Percentiles rank a stretch among this genome's conserved stretches.
These are phyloP conservation scores for Diachasma alloeum DNA, from an alignment of 1,140 invertebrate species.

Conservation along the genomic window DNA sequence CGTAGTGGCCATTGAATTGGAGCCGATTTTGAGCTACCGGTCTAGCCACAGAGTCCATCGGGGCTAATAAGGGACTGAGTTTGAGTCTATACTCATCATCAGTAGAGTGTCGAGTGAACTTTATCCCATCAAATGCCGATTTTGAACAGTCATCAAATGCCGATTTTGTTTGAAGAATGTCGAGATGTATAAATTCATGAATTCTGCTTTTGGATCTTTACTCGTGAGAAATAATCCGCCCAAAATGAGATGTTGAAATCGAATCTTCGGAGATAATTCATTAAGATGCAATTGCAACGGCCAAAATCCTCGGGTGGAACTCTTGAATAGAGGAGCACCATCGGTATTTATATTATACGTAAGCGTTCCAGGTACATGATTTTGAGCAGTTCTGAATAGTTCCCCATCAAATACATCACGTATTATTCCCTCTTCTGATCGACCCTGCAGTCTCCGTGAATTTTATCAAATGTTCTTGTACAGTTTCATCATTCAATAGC, in stretches of 20 bases:
- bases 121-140: too few relatives aligned
- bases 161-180: constrained; percentile 19
- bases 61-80: constrained; percentile 10
- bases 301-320: constrained; percentile 27
- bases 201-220: constrained; percentile 22
- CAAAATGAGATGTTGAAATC: constrained; percentile 21
- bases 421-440: constrained; percentile 7
- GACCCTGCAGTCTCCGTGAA: not conserved
- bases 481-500: not conserved
- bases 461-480: constrained; percentile 15
- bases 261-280: constrained; percentile 27
- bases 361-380: not conserved
- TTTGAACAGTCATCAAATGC: constrained; percentile 14
- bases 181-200: constrained; percentile 29
- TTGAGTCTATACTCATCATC: constrained; percentile 3
- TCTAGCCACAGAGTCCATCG: constrained; percentile 28
- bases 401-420: constrained; percentile 14
- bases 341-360: constrained; percentile 32
- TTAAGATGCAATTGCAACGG: constrained; percentile 28
- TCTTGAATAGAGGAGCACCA: constrained; percentile 29
- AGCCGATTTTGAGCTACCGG: constrained; percentile 24
- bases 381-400: constrained; percentile 19
- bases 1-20: constrained; percentile 33
- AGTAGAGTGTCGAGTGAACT: not conserved
- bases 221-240: constrained; percentile 13